Evolutionary conservation across 2,113 vertebrate genomes (phyloP), one percentile per base, ranked within the genome.

Genomic region (Sarotherodon lohbergeri): DNA sequence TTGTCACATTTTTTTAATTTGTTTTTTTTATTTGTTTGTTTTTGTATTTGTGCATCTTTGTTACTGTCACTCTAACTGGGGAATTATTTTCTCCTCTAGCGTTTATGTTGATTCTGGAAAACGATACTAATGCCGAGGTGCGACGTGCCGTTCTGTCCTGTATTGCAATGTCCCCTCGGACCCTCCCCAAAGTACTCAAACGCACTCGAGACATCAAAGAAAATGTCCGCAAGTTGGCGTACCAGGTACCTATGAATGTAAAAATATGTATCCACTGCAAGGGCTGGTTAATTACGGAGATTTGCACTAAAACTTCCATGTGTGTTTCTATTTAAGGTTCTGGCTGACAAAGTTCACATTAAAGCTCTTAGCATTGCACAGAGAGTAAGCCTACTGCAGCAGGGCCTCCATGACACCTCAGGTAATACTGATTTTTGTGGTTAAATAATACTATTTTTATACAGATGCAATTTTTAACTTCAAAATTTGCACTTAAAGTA

Each of bases 281-380:
- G 9, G 17, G 22, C 29, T 61, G 11, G 7, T 71, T 46, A 3
- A 57, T 36, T 5, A 2, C 9, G 11, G 3, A 9, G n/a, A 14
- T 86, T 86, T 19, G 4, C 9, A 50, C 17, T n/a, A 29, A 46
- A 10, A 32, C 50, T n/a, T 63, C 5, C 43, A 2, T 48, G 12
- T 83, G 36, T 76, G 11, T 54, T 81, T 80, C 7, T 94, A 4
- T 90, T 73, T 85, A 89, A 99, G 99, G 97, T 99, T 93, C 96
- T 99, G 86, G 96, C 98, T 71, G 98, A 99, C 43, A 99, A 99
- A 86, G 97, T 99, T 93, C 98, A 99, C 61, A 96, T 99, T 89
- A 97, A 96, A 95, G 97, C 97, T 86, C 87, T 99, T 86, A 97
- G 96, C 66, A 99, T 99, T 86, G 98, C 98, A 68, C 98, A 99